These are phyloP conservation scores for Acipenser ruthenus DNA, from an alignment of 2,797 vertebrate species.

Conservation along the genomic window DNA sequence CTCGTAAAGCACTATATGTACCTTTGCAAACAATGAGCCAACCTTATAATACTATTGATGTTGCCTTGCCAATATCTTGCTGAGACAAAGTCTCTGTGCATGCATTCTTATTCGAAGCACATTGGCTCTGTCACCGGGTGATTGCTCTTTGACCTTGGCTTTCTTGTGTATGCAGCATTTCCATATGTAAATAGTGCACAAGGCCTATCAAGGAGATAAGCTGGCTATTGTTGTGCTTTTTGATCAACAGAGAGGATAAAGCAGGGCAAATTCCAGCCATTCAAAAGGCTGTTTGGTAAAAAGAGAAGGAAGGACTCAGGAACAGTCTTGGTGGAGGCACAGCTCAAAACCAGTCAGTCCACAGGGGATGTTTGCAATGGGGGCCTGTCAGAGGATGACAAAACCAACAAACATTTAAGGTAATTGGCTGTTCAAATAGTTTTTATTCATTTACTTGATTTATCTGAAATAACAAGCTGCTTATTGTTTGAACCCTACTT, in stretches of 20 bases:
- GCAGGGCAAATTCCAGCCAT: constrained; percentile 88
- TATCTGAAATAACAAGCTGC: no score
- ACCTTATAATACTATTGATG: no score
- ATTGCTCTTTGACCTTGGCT: constrained; percentile 50
- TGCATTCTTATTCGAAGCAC: constrained; percentile 18
- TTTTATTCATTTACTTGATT: no score
- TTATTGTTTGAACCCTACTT: no score
- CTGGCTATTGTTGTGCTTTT: constrained; percentile 34
- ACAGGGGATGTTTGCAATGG: constrained; percentile 69
- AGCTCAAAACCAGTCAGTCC: constrained; percentile 65
- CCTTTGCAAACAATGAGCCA: no score
- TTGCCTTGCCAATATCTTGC: no score
- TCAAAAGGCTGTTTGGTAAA: constrained; percentile 83
- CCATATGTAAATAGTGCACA: constrained; percentile 3
- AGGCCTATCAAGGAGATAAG: constrained; percentile 26
- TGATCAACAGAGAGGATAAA: constrained; percentile 74
- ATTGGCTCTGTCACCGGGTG: constrained; percentile 21
- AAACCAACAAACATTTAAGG: constrained; percentile 66
- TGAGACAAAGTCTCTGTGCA: neutral
- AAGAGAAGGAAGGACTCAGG: constrained; percentile 65
- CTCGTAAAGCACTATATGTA: no score
- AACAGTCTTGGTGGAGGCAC: constrained; percentile 44
- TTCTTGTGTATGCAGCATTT: constrained; percentile 17
- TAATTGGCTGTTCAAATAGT: constrained; percentile 32
- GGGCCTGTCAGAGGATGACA: constrained; percentile 62